Base-by-base conservation (phyloP, 2,888 invertebrate species). In the Polymixis flavicincta region DNA sequence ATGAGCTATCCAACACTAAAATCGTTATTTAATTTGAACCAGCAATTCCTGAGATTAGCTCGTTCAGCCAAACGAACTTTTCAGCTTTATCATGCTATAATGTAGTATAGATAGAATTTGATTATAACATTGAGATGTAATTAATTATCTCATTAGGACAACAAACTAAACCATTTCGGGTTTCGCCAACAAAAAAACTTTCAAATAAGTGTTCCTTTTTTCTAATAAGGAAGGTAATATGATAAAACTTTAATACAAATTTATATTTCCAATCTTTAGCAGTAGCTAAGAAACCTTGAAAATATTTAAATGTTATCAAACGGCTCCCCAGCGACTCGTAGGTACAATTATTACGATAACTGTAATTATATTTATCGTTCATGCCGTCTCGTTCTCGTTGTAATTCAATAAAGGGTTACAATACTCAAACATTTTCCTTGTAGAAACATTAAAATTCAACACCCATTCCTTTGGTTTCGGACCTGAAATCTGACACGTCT, bases 361-460 rank as follows among this genome's bases (percentile, higher is more conserved):
- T 50, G 5, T 61, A 71, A 77, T 67, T 78, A 67, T 67, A 82
- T 83, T 77, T 64, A 71, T 67, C 52, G 63, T 55, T 54, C 7
- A 37, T 17, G 50, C 22, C 22, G 28, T 22, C 50, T 37, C 22
- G 60, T 64, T 55, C 28, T 50, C 50, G 22, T 32, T 48, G 50
- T 71, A 75, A 85, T 73, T 74, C 60, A 80, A 77, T 73, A 66
- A 59, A 83, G 37, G 50, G 32, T 25, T 28, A 55, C 50, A 71
- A 63, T 74, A 45, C 3, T 7, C n/a, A 42, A 79, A 54, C 32
- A 57, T 80, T 76, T 76, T 65, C 72, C 54, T 76, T 71, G 45
- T 25, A 60, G 28, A 2, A 45, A 55, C 37, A 83, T 79, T 76
- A 48, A 76, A 76, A 85, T 76, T 79, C 65, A 66, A 64, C 61